Evolutionary conservation across 1,140 invertebrate species (phyloP).

Genomic region (Conopomorpha cramerella): DNA sequence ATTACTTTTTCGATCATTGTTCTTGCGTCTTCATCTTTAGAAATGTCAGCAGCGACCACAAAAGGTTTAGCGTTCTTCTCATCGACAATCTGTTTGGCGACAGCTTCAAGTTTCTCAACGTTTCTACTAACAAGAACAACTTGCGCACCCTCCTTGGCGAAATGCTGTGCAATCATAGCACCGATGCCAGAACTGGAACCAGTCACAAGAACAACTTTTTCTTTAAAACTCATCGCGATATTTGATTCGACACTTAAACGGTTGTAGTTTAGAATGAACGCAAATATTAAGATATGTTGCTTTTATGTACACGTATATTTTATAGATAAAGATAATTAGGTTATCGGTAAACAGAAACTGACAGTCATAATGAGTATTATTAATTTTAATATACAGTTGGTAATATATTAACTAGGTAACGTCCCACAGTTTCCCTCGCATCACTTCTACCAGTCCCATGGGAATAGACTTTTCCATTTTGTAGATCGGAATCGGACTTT

Average conservation of each 20-base stretch:
- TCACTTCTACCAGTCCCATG: too few species aligned
- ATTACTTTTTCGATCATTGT: conserved; percentile 62
- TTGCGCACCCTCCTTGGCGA: conserved; percentile 67
- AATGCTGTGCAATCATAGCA: conserved; percentile 68
- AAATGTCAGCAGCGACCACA: conserved; percentile 60
- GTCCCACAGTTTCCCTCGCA: too few species aligned
- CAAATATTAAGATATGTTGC: too few species aligned
- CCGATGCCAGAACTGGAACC: conserved; percentile 81
- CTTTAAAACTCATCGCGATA: conserved; percentile 27
- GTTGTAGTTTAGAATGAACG: not conserved
- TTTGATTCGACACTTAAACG: too few species aligned
- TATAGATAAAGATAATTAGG: too few species aligned
- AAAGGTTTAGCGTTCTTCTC: conserved; percentile 6
- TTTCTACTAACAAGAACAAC: conserved; percentile 70
- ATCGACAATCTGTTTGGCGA: conserved; percentile 5
- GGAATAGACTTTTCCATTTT: too few species aligned
- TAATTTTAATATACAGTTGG: too few species aligned
- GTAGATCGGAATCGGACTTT: too few species aligned
- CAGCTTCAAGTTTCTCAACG: conserved; percentile 63
- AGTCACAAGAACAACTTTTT: conserved; percentile 63
- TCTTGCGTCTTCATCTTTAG: conserved; percentile 62
- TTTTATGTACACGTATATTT: not conserved
- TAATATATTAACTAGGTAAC: too few species aligned
- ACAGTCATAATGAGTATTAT: too few species aligned
- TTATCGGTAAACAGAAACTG: too few species aligned